Conservation (phyloP, 2,888 invertebrate species). For the Drosophila anomalata region DNA sequence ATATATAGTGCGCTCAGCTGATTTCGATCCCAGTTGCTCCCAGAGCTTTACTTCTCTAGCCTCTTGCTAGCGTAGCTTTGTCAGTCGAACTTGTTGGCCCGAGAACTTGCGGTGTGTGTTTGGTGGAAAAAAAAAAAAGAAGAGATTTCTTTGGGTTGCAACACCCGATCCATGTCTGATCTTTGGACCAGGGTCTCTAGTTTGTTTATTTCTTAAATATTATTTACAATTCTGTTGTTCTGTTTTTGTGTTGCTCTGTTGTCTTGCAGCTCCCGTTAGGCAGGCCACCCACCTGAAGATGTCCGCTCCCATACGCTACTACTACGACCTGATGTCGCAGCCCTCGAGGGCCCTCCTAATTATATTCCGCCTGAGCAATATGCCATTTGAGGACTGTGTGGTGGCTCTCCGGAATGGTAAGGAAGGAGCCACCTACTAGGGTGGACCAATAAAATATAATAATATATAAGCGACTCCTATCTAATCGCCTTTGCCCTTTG, state of each 20-base stretch:
- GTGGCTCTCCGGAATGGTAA: constrained; percentile 88
- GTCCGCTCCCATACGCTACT: constrained; percentile 85
- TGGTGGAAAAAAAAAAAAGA: not conserved
- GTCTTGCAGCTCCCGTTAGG: constrained; percentile 38
- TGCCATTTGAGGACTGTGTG: constrained; percentile 87
- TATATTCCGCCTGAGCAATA: constrained; percentile 87
- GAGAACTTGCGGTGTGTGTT: not conserved
- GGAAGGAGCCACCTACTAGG: not conserved
- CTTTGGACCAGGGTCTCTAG: constrained; percentile 24
- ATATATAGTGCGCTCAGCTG: constrained; percentile 9
- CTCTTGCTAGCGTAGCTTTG: not conserved
- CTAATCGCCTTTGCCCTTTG: constrained; percentile 20
- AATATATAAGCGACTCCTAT: not conserved
- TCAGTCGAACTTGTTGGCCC: constrained; percentile 38
- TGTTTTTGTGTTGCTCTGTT: not conserved
- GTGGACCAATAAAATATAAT: not conserved
- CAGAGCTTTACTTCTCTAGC: constrained; percentile 1
- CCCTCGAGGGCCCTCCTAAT: constrained; percentile 89
- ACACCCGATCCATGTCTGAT: constrained; percentile 4
- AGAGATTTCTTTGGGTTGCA: not conserved
- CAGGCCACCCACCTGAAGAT: constrained; percentile 48
- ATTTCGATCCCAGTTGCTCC: constrained; percentile 17
- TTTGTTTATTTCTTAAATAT: constrained; percentile 1
- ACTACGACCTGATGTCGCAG: constrained; percentile 90
- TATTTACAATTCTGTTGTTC: not conserved